A percentile compares a stretch with the other conserved stretches of the same genome.
Conservation (phyloP, 1,140 invertebrate species). For the Drosophila willistoni region DNA sequence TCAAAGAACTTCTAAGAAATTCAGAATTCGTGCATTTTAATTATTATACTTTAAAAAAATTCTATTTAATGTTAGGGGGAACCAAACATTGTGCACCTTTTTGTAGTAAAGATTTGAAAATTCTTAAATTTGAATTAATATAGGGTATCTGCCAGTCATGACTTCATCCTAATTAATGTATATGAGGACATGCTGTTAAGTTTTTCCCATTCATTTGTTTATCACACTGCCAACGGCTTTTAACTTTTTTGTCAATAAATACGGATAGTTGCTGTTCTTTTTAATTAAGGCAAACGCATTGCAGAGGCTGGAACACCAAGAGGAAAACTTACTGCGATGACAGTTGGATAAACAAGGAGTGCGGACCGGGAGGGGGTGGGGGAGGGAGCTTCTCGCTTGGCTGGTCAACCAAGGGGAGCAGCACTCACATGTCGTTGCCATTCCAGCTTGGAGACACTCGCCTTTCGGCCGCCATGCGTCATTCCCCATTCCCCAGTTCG, state of each 20-base stretch:
- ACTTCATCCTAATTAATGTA: not conserved
- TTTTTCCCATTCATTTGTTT: slow-evolving; percentile 43
- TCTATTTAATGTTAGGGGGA: too few species aligned
- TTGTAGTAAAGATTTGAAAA: too few species aligned
- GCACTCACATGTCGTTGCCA: slow-evolving; percentile 39
- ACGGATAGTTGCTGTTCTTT: slow-evolving; percentile 59
- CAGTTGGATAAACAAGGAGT: slow-evolving; percentile 48
- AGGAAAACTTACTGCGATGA: slow-evolving; percentile 21
- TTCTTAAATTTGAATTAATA: too few species aligned
- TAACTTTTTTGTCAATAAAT: slow-evolving; percentile 50
- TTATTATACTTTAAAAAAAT: too few species aligned
- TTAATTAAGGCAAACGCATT: slow-evolving; percentile 72
- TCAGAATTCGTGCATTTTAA: too few species aligned
- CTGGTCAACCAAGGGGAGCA: slow-evolving; percentile 22
- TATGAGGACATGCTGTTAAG: not conserved
- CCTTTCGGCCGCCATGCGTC: not conserved
- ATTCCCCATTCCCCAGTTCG: slow-evolving; percentile 7
- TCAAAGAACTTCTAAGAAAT: too few species aligned
- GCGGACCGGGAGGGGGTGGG: not conserved
- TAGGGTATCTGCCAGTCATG: not conserved
- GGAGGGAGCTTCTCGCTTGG: not conserved
- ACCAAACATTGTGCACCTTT: too few species aligned
- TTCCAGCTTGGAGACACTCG: slow-evolving; percentile 16
- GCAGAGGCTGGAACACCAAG: slow-evolving; percentile 34
- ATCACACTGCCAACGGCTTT: slow-evolving; percentile 65